Conservation (phyloP, 2,888 invertebrate genomes). For the Boloria selene region DNA sequence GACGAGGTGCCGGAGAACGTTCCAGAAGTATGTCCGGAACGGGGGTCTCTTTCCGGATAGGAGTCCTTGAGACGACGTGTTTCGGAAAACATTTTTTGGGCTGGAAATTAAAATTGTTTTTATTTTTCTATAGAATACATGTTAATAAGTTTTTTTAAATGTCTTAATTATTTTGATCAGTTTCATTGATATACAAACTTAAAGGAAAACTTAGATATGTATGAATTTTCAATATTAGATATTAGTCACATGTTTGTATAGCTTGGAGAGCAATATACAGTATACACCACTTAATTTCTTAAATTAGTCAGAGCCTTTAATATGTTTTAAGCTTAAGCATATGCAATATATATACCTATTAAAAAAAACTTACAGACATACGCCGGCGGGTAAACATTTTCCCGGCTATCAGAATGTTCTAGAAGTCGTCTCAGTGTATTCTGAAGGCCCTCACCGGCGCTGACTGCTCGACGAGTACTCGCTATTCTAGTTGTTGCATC, state of each 20-base stretch:
- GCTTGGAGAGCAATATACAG: too few species aligned
- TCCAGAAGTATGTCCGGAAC: conserved; percentile 70
- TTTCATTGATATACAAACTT: too few species aligned
- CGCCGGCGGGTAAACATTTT: conserved; percentile 84
- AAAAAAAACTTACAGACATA: conserved; percentile 59
- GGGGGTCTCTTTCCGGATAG: conserved; percentile 62
- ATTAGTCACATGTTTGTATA: neutral
- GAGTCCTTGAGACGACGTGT: conserved; percentile 63
- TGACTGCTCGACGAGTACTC: conserved; percentile 64
- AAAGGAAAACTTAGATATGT: too few species aligned
- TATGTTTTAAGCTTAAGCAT: too few species aligned
- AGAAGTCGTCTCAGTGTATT: conserved; percentile 89
- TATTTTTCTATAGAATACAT: neutral
- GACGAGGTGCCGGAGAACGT: conserved; percentile 75
- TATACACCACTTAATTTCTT: too few species aligned
- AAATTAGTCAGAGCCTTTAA: too few species aligned
- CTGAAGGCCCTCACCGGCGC: conserved; percentile 85
- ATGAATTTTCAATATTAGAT: neutral
- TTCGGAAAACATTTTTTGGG: conserved; percentile 71
- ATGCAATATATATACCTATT: neutral
- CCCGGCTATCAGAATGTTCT: conserved; percentile 87
- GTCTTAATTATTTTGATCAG: too few species aligned
- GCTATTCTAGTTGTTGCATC: conserved; percentile 66
- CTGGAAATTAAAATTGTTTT: conserved; percentile 49
- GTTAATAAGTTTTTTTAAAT: too few species aligned